Percentiles rank a stretch among this genome's conserved stretches.
phyloP scores from a whole-genome alignment of 1,140 invertebrate genomes.

The Drosophila parabipectinata region DNA sequence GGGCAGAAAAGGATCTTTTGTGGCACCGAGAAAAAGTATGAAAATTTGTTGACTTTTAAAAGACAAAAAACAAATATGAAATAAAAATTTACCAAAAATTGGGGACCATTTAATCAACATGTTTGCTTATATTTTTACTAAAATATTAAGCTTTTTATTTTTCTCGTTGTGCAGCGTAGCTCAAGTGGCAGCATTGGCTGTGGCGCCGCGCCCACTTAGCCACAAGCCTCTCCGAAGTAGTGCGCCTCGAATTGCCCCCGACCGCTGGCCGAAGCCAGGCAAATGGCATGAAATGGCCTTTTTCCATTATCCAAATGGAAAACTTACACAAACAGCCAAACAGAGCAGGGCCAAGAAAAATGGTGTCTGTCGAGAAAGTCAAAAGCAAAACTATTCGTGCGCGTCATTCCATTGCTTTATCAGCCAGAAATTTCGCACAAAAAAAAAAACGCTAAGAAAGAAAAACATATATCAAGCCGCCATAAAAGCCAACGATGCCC shows the following conservation, averaged over 20 bases:
- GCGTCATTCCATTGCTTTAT: slow-evolving; percentile 78
- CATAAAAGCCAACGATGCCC: slow-evolving; percentile 63
- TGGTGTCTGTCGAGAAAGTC: slow-evolving; percentile 56
- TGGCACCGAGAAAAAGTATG: slow-evolving; percentile 9
- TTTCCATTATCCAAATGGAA: slow-evolving; percentile 84
- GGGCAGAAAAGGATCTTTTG: slow-evolving; percentile 25
- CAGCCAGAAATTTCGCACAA: slow-evolving; percentile 73
- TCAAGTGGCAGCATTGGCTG: slow-evolving; percentile 41
- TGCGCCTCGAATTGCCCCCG: slow-evolving; percentile 70
- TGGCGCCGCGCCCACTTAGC: slow-evolving; percentile 75
- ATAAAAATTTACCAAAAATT: background rate
- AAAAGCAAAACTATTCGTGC: slow-evolving; percentile 75
- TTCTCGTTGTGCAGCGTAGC: slow-evolving; percentile 21
- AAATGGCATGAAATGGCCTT: slow-evolving; percentile 83
- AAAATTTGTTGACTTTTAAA: background rate
- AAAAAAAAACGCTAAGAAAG: slow-evolving; percentile 4
- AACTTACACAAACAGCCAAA: slow-evolving; percentile 75
- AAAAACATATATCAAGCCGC: slow-evolving; percentile 47
- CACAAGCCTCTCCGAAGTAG: slow-evolving; percentile 61
- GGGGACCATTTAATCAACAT: background rate
- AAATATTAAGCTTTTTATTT: background rate
- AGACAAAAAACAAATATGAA: background rate
- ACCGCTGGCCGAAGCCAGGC: slow-evolving; percentile 49
- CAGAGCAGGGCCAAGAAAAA: slow-evolving; percentile 37
- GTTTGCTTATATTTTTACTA: background rate